Percentiles rank a stretch among this genome's conserved stretches.
Conservation (phyloP, 2,113 vertebrate genomes). For the Xenopus borealis region DNA sequence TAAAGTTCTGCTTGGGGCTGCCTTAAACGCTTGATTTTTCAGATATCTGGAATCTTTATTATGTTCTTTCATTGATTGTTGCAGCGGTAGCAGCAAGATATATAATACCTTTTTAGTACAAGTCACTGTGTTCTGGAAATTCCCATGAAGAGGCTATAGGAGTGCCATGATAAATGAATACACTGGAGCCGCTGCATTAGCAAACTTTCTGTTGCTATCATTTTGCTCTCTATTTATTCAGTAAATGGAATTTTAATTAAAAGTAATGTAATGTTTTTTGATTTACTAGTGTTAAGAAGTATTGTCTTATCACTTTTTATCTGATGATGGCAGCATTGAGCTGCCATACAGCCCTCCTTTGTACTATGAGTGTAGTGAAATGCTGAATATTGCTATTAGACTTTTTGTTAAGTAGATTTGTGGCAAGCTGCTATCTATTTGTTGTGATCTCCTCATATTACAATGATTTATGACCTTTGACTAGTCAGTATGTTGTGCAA, state of each 20-base stretch:
- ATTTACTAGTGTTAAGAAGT: background rate
- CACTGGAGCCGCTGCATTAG: background rate
- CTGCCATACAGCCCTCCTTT: background rate
- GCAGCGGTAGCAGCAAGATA: background rate
- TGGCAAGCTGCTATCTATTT: background rate
- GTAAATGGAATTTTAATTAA: background rate
- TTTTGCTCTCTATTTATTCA: background rate
- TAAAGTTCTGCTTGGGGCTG: background rate
- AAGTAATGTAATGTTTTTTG: background rate
- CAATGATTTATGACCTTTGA: slow-evolving; percentile 1
- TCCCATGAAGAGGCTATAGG: background rate
- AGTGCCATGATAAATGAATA: too few species aligned
- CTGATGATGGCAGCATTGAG: slow-evolving; percentile 24
- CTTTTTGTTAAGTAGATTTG: slow-evolving; percentile 10
- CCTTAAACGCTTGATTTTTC: slow-evolving; percentile 6
- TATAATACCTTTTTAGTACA: slow-evolving; percentile 4
- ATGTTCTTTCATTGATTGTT: slow-evolving; percentile 4
- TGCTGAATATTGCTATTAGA: background rate
- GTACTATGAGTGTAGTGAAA: background rate
- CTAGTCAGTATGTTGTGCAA: background rate
- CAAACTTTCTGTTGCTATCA: background rate
- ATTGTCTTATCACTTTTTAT: background rate
- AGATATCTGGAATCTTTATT: slow-evolving; percentile 20
- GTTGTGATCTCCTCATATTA: background rate
- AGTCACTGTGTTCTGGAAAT: background rate